These are phyloP conservation scores for Isoperla grammatica DNA, from an alignment of 2,888 invertebrate genomes.

Conservation along the genomic window DNA sequence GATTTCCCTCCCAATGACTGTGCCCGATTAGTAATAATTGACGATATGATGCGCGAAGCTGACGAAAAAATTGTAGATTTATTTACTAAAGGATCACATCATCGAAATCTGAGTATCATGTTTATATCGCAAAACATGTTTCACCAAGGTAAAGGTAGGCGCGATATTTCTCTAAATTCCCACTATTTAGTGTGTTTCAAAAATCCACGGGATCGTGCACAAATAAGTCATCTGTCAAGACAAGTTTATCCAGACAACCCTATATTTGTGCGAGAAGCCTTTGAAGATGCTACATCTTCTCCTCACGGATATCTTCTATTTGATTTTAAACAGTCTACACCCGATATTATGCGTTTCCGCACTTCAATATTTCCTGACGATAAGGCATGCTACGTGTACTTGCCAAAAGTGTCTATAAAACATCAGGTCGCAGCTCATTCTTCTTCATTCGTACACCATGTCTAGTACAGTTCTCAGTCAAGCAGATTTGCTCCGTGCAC, in stretches of 20 bases:
- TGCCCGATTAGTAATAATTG: not conserved
- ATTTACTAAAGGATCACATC: conserved; percentile 11
- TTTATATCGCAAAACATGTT: conserved; percentile 33
- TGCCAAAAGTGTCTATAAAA: conserved; percentile 24
- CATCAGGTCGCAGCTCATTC: conserved; percentile 17
- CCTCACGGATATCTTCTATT: conserved; percentile 30
- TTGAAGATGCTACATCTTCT: conserved; percentile 28
- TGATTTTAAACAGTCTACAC: conserved; percentile 31
- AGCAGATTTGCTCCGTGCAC: too few relatives aligned
- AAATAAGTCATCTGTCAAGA: conserved; percentile 28
- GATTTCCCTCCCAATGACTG: not conserved
- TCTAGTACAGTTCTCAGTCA: too few relatives aligned
- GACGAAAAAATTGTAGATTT: not conserved
- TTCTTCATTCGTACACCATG: not conserved
- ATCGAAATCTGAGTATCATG: conserved; percentile 20
- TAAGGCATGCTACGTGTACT: conserved; percentile 14
- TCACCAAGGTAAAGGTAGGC: conserved; percentile 31
- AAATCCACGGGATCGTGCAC: conserved; percentile 31
- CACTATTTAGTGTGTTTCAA: conserved; percentile 33
- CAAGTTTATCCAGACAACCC: conserved; percentile 31
- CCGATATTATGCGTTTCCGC: not conserved
- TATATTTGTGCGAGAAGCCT: conserved; percentile 29
- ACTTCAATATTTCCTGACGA: conserved; percentile 14
- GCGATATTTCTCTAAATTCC: conserved; percentile 32
- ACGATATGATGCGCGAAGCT: conserved; percentile 8